Base-by-base conservation (phyloP, 1,140 invertebrate species). In the Pseudobourletiella spinata region DNA sequence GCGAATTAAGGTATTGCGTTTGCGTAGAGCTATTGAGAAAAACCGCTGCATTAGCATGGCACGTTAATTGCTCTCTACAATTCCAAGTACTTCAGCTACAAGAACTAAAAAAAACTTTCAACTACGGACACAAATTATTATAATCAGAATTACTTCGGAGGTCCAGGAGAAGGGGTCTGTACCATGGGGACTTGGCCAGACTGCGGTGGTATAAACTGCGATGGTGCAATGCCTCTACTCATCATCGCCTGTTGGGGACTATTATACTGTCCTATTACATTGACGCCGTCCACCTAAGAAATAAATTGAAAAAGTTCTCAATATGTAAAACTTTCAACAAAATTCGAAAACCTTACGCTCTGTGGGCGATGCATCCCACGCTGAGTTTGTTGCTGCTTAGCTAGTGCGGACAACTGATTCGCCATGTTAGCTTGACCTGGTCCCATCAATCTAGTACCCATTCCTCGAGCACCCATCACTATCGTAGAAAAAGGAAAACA, bases 1-100 rank as follows among this genome's bases (percentile, higher is more conserved):
- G 84, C n/a, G 83, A 84, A n/a, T 83, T 82, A 48, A 82, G 84
- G 55, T 85, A 71, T 25, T 84, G 85, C 8, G 85, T 85, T 14
- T 84, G 86, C 6, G 6, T 28, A 83, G 78, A 16, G 83, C 82
- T 82, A 86, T 85, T 70, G 35, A 39, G n/a, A n/a, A n/a, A n/a
- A n/a, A n/a, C n/a, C n/a, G n/a, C n/a, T n/a, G n/a, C n/a, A n/a
- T n/a, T n/a, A n/a, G n/a, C n/a, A n/a, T n/a, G n/a, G n/a, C n/a
- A n/a, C n/a, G n/a, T n/a, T n/a, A n/a, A n/a, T n/a, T n/a, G n/a
- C n/a, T n/a, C n/a, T n/a, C n/a, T n/a, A n/a, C n/a, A n/a, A n/a
- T n/a, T n/a, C n/a, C n/a, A n/a, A n/a, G n/a, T n/a, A n/a, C n/a
- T n/a, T n/a, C n/a, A n/a, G n/a, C n/a, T n/a, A n/a, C n/a, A n/a